Evolutionary conservation across 2,888 invertebrate species (phyloP).

Genomic region (Automeris io): DNA sequence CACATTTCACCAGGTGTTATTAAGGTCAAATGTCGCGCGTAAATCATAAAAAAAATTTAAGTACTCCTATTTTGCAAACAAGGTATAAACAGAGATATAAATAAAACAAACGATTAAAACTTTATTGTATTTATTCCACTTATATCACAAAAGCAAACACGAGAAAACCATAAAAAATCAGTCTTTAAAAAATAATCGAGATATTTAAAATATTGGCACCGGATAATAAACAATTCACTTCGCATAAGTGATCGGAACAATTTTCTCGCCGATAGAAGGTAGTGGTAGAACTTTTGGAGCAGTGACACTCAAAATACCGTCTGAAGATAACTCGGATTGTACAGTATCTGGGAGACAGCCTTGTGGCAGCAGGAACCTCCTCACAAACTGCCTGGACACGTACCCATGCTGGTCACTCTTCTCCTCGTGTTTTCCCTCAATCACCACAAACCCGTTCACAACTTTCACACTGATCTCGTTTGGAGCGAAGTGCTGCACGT

Average conservation of each 20-base stretch:
- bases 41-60: too few relatives aligned
- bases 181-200: slow-evolving; percentile 31
- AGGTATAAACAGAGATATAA: too few relatives aligned
- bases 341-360: slow-evolving; percentile 84
- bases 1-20: too few relatives aligned
- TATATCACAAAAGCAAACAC: too few relatives aligned
- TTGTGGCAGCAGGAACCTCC: slow-evolving; percentile 84
- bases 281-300: slow-evolving; percentile 75
- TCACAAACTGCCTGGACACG: slow-evolving; percentile 83
- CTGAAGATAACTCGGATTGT: slow-evolving; percentile 83
- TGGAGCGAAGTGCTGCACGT: slow-evolving; percentile 87
- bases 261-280: slow-evolving; percentile 68
- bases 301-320: slow-evolving; percentile 84
- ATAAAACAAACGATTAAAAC: too few relatives aligned
- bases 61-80: too few relatives aligned
- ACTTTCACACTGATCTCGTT: slow-evolving; percentile 87
- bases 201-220: slow-evolving; percentile 1
- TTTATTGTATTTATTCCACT: too few relatives aligned
- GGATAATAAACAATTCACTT: slow-evolving; percentile 39
- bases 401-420: slow-evolving; percentile 84
- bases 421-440: slow-evolving; percentile 88
- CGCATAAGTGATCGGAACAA: slow-evolving; percentile 78
- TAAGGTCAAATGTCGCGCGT: too few relatives aligned
- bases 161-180: slow-evolving; percentile 31
- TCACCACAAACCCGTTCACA: slow-evolving; percentile 79